A percentile compares a stretch with the other conserved stretches of the same genome.
These are phyloP conservation scores for Panagrolaimus sp. DNA, from an alignment of 1,140 invertebrate species.

Conservation along the genomic window DNA sequence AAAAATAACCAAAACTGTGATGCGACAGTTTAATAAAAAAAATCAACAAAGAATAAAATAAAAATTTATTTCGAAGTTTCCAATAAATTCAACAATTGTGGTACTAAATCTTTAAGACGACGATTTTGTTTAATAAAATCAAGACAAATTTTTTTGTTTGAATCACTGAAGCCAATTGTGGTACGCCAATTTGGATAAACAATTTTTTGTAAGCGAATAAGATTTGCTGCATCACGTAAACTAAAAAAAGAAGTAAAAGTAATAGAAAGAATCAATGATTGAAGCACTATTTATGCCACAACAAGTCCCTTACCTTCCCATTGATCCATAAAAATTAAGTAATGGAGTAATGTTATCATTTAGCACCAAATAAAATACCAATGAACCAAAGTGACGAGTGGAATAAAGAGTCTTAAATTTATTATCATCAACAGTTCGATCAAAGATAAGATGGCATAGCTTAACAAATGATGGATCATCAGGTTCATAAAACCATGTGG, in stretches of 20 bases:
- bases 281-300: too few relatives aligned
- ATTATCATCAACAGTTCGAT: conserved; percentile 68
- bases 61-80: not conserved
- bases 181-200: conserved; percentile 31
- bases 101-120: conserved; percentile 6
- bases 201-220: conserved; percentile 25
- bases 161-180: conserved; percentile 16
- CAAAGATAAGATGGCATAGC: conserved; percentile 71
- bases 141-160: conserved; percentile 25
- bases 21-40: not conserved
- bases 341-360: conserved; percentile 73
- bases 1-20: not conserved
- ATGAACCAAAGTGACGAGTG: conserved; percentile 83
- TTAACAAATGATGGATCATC: conserved; percentile 76
- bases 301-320: conserved; percentile 57
- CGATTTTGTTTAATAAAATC: conserved; percentile 25
- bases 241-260: conserved; percentile 28
- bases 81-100: conserved; percentile 14
- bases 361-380: conserved; percentile 80
- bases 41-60: too few relatives aligned
- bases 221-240: conserved; percentile 26
- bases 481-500: conserved; percentile 87
- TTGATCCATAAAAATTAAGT: conserved; percentile 69
- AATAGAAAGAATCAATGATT: not conserved
- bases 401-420: conserved; percentile 73